Conservation (phyloP, 2,113 vertebrate genomes). For the Tachysurus fulvidraco region DNA sequence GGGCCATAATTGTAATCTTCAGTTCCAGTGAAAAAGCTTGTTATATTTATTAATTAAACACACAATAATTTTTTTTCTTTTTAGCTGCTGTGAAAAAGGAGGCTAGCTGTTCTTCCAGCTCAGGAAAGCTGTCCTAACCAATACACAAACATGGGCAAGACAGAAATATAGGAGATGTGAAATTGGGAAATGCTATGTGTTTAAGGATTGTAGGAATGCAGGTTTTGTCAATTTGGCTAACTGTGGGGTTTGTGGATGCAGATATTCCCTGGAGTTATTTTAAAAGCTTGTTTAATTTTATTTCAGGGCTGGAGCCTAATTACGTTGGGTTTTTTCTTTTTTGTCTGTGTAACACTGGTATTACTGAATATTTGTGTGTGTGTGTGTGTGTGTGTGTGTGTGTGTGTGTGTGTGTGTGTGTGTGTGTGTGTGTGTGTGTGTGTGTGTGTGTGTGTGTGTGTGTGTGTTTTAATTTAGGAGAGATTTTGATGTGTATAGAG, state of each 20-base stretch:
- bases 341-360: background rate
- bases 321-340: conserved; percentile 62
- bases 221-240: conserved; percentile 27
- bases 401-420: too few species aligned
- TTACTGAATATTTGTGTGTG: background rate
- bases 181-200: conserved; percentile 58
- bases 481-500: background rate
- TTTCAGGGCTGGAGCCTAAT: conserved; percentile 67
- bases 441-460: background rate
- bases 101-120: conserved; percentile 62
- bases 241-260: conserved; percentile 57
- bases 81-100: conserved; percentile 67
- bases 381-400: conserved; percentile 7
- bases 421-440: background rate
- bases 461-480: background rate
- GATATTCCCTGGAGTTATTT: conserved; percentile 24
- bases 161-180: conserved; percentile 25
- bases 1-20: conserved; percentile 73
- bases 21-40: conserved; percentile 70
- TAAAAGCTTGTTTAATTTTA: conserved; percentile 65
- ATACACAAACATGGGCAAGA: conserved; percentile 60
- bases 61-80: conserved; percentile 70
- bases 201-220: conserved; percentile 61
- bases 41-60: conserved; percentile 75
- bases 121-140: conserved; percentile 65